Evolutionary conservation across 1,140 invertebrate species (phyloP), one percentile per base, ranked within the genome.

Genomic region (Diplogasteroides magnus): DNA sequence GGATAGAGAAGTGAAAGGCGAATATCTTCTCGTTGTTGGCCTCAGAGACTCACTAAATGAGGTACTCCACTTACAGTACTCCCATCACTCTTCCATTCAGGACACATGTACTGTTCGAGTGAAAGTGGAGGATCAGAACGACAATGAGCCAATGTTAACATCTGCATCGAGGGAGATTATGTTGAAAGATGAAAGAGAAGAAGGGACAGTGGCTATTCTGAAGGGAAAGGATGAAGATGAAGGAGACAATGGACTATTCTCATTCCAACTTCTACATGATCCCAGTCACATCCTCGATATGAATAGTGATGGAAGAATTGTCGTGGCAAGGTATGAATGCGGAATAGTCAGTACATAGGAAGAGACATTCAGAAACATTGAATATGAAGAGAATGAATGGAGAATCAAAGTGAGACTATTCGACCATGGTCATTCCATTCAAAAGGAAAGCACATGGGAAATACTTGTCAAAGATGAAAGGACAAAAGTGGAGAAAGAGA

Each of bases 71-170:
- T n/a, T n/a, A n/a, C n/a, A n/a, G n/a, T n/a, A n/a, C n/a, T n/a
- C n/a, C n/a, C n/a, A n/a, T n/a, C n/a, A n/a, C n/a, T n/a, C n/a
- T n/a, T n/a, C n/a, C n/a, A n/a, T 65, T 65, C 27, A 88, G 23
- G 87, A 89, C 0, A 86, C 91, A 61, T 87, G 88, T n/a, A 88
- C 89, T 82, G 89, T 94, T 68, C 86, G 87, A 1, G 86, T 95
- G 37, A 89, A 90, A 77, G 89, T 96, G 28, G 84, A 91, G 59
- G 92, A 97, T 83, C 90, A 91, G 73, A 95, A 97, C 83, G 93
- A 96, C 84, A 90, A 94, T 82, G 86, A 88, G 28, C 93, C 93
- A 6, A 19, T 48, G 6, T 48, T 48, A 19, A 6, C 19, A 19
- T 48, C 37, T 6, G 19, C 6, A 19, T 19, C 6, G 6, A 6